These are phyloP conservation scores for Heliconius ismenius DNA, from an alignment of 2,888 invertebrate genomes.

Conservation along the genomic window DNA sequence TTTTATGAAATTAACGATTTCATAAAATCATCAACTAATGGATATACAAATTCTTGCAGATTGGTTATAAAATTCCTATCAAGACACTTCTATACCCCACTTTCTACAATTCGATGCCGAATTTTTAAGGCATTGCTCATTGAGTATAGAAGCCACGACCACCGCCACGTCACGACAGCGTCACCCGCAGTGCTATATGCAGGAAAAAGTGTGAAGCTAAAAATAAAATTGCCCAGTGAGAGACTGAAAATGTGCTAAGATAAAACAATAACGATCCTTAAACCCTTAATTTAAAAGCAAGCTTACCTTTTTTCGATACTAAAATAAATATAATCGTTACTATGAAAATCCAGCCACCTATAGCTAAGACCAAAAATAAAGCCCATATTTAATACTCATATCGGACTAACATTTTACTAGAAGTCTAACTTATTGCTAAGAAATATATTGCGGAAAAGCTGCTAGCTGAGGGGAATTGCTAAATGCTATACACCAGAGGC, in stretches of 20 bases:
- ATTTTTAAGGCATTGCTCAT: too few species aligned
- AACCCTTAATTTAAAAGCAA: neutral
- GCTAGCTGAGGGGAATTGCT: slow-evolving; percentile 6
- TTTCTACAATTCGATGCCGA: too few species aligned
- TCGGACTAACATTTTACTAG: slow-evolving; percentile 16
- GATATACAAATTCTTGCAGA: too few species aligned
- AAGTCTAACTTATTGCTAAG: slow-evolving; percentile 13
- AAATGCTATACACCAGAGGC: neutral
- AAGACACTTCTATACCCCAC: too few species aligned
- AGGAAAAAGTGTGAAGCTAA: neutral
- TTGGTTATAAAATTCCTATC: too few species aligned
- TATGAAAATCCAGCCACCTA: neutral
- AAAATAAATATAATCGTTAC: slow-evolving; percentile 6
- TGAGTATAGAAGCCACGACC: too few species aligned
- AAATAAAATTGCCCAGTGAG: neutral
- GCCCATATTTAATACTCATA: slow-evolving; percentile 16
- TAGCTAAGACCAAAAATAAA: neutral
- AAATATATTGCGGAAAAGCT: slow-evolving; percentile 6
- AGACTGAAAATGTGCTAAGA: neutral
- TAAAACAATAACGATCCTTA: slow-evolving; percentile 5
- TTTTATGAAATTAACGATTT: too few species aligned
- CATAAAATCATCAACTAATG: too few species aligned
- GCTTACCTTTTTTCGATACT: neutral
- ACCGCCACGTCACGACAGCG: neutral
- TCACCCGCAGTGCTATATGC: neutral